Conservation (phyloP, 2,888 invertebrate genomes). For the Epirrita christyi region DNA sequence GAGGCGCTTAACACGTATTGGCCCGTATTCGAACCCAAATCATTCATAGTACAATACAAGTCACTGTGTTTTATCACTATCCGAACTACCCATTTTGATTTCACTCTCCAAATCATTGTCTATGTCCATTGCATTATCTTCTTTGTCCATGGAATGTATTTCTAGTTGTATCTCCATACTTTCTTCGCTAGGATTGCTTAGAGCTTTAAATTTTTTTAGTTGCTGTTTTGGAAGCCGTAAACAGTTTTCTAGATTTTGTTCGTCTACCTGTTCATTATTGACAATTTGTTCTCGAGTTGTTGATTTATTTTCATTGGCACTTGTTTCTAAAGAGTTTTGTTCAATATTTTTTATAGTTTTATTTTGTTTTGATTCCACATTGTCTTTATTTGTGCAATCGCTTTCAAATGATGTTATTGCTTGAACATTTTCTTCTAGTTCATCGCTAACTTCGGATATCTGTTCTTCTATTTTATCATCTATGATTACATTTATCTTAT, state of each 20-base stretch:
- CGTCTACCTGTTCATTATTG: background rate
- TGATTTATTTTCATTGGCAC: background rate
- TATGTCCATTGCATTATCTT: constrained; percentile 23
- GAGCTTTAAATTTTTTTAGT: background rate
- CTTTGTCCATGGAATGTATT: constrained; percentile 45
- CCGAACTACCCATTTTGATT: constrained; percentile 9
- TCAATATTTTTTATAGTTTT: background rate
- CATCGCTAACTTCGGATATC: background rate
- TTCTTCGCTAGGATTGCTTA: background rate
- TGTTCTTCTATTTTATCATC: too few species aligned
- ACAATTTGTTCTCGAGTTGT: background rate
- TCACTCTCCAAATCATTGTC: constrained; percentile 13
- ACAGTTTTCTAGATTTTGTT: constrained; percentile 5
- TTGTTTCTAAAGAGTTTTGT: background rate
- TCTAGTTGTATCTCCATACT: constrained; percentile 58
- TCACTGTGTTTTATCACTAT: constrained; percentile 18
- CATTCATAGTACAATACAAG: too few species aligned
- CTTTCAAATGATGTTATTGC: background rate
- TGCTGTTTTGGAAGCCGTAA: background rate
- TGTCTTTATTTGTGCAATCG: background rate
- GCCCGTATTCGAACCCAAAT: too few species aligned
- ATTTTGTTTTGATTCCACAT: background rate
- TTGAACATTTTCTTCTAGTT: background rate
- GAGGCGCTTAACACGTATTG: too few species aligned
- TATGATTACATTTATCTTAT: too few species aligned